Evolutionary conservation across 1,140 invertebrate genomes (phyloP), one percentile per base, ranked within the genome.

Genomic region (Babylonia areolata): DNA sequence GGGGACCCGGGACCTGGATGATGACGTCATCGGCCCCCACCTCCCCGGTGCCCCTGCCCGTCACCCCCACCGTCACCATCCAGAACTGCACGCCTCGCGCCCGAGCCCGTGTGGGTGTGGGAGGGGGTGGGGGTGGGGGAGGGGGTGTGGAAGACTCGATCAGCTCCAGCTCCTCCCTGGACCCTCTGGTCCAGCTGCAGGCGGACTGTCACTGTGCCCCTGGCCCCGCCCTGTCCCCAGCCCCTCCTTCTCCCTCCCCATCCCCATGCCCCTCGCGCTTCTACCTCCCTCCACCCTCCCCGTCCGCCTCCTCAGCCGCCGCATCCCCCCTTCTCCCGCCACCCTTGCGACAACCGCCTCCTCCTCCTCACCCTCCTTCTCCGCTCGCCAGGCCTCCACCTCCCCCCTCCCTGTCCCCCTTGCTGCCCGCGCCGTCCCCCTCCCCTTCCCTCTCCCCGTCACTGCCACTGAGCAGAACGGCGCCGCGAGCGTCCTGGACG

Each of bases 31-130:
- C 82, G 31, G 82, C 82, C 64, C 82, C 82, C n/a, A n/a, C 82
- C 46, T 88, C 87, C 40, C 84, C 87, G 28, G 81, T 88, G 80
- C 89, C 89, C 77, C 69, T 89, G 28, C 89, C 89, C 35, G 87
- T 89, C 15, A 89, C 89, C 0, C 89, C 89, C 11, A 88, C 86
- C 23, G 86, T 89, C 33, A 89, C 80, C 40, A 89, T 89, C 37
- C 89, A 89, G 54, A 88, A 89, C 78, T 87, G 51, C 84, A 75
- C 77, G 77, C 75, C 87, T 6, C 86, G 85, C 15, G 42, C 35
- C 64, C 23, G 35, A 54, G 69, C 42, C 73, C 40, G 33, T 28
- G 31, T 35, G 37, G n/a, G 69, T 39, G 3, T 31, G 12, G 64
- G 46, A 17, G 69, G 39, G 54, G 54, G 31, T 33, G 31, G 42